Evolutionary conservation across 2,113 vertebrate genomes (phyloP).

Genomic region (Abramis brama): DNA sequence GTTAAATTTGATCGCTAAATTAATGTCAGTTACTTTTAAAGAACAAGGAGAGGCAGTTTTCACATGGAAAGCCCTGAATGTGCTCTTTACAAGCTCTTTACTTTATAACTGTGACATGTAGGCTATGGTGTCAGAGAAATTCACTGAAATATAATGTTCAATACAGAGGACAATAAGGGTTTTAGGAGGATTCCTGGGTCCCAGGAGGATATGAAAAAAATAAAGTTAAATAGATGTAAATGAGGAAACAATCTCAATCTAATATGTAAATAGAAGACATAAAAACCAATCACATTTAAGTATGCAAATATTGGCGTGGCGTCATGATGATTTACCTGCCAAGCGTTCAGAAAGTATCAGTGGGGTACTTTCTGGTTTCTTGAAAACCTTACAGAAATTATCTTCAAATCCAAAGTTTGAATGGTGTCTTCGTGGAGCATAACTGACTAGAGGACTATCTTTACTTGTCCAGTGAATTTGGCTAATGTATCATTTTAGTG

Average conservation of each 20-base stretch:
- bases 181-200: too few species aligned
- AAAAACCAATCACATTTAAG: conserved; percentile 11
- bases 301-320: conserved; percentile 4
- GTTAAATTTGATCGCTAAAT: too few species aligned
- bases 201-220: too few species aligned
- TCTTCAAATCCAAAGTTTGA: neutral
- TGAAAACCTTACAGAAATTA: neutral
- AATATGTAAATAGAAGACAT: neutral
- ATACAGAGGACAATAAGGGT: too few species aligned
- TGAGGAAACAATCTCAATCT: neutral
- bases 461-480: neutral
- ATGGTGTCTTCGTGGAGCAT: neutral
- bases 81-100: too few species aligned
- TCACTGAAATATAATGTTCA: too few species aligned
- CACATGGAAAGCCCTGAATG: too few species aligned
- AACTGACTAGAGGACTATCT: neutral
- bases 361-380: neutral
- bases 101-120: too few species aligned
- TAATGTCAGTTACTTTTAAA: too few species aligned
- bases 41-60: too few species aligned
- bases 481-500: neutral
- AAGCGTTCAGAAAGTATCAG: neutral
- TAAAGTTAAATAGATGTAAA: neutral
- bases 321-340: neutral
- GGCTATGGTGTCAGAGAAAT: too few species aligned